Percentiles rank a stretch among this genome's conserved stretches.
phyloP scores from a whole-genome alignment of 1,140 invertebrate species.

The Monomorium pharaonis region DNA sequence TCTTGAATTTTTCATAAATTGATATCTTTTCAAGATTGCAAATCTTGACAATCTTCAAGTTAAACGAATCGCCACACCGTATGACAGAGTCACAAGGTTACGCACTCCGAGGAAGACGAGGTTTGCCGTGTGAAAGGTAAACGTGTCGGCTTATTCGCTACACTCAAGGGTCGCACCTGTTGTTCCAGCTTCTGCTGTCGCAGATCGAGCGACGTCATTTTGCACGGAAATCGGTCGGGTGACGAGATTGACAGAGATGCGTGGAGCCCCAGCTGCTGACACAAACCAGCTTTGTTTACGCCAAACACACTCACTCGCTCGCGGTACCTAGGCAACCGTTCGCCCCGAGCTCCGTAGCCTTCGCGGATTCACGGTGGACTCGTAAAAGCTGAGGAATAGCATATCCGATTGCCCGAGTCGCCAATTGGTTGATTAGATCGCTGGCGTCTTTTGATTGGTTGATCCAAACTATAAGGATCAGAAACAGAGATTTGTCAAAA shows the following conservation, averaged over 20 bases:
- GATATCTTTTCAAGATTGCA: background rate
- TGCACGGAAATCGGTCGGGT: constrained; percentile 45
- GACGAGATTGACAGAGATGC: constrained; percentile 5
- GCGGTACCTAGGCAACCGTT: constrained; percentile 75
- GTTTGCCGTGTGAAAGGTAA: background rate
- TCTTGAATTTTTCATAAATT: background rate
- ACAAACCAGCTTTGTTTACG: constrained; percentile 79
- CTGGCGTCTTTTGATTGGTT: too few relatives aligned
- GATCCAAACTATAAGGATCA: too few relatives aligned
- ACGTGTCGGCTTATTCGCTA: background rate
- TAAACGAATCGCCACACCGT: constrained; percentile 3
- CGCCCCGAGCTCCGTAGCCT: background rate
- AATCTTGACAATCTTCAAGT: background rate
- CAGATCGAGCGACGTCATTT: constrained; percentile 88
- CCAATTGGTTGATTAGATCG: too few relatives aligned
- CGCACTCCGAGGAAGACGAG: background rate
- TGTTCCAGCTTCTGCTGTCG: constrained; percentile 91
- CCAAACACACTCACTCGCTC: constrained; percentile 75
- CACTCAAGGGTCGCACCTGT: constrained; percentile 85
- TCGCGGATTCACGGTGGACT: background rate
- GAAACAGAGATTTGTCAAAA: too few relatives aligned
- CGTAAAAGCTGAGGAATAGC: background rate
- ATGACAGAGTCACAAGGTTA: background rate
- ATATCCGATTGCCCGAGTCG: background rate
- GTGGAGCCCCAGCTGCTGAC: background rate